Evolutionary conservation across 1,140 invertebrate genomes (phyloP).

Genomic region (Zaprionus vittiger): DNA sequence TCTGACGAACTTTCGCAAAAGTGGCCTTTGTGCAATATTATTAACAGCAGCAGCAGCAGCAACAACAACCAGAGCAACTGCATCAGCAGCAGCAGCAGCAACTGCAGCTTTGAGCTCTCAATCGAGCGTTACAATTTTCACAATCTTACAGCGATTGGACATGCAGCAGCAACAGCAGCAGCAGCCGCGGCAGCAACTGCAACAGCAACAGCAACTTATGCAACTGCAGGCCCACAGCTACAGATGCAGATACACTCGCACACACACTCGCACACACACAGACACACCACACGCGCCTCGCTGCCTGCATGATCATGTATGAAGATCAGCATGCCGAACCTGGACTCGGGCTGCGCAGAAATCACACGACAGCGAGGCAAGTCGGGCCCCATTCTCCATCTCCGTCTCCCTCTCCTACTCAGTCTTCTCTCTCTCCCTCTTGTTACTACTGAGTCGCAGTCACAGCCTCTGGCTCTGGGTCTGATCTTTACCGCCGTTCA

Average conservation of each 20-base stretch:
- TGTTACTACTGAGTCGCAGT: conserved; percentile 31
- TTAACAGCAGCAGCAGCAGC: conserved; percentile 64
- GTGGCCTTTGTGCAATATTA: conserved; percentile 79
- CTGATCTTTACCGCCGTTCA: conserved; percentile 81
- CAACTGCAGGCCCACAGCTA: conserved; percentile 57
- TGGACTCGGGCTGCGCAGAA: conserved; percentile 46
- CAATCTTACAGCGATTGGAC: conserved; percentile 79
- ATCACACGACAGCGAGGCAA: conserved; percentile 27
- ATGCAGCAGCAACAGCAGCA: conserved; percentile 58
- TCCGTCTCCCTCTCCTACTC: not conserved
- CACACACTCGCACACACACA: conserved; percentile 23
- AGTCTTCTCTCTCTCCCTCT: conserved; percentile 4
- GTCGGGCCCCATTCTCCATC: not conserved
- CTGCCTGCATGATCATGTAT: conserved; percentile 72
- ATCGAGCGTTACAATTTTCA: conserved; percentile 83
- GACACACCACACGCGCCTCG: conserved; percentile 42
- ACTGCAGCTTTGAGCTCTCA: conserved; percentile 75
- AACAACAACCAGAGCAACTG: conserved; percentile 21
- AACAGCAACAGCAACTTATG: conserved; percentile 28
- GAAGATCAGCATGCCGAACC: conserved; percentile 72
- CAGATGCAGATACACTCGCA: conserved; percentile 66
- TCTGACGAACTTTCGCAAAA: conserved; percentile 76
- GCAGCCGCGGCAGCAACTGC: conserved; percentile 16
- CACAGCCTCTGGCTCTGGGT: conserved; percentile 61
- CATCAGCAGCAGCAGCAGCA: conserved; percentile 38